These are phyloP conservation scores for Elysia crispata DNA, from an alignment of 2,888 invertebrate species.

Conservation along the genomic window DNA sequence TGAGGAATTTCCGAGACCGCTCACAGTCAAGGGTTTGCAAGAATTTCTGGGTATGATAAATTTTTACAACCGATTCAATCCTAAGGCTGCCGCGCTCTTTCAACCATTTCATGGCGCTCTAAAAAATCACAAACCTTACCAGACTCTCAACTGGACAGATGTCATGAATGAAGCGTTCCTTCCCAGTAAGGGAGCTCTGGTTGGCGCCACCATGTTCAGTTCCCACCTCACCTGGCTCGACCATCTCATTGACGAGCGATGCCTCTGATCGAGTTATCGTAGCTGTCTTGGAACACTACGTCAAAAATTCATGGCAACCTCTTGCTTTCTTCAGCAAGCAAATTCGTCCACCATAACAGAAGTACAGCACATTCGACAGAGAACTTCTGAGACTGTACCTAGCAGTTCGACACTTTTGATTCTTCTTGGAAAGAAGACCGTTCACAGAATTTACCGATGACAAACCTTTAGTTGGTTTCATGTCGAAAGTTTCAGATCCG, in stretches of 20 bases:
- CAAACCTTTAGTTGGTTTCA: slow-evolving; percentile 15
- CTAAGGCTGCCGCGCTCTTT: slow-evolving; percentile 1
- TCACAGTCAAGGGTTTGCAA: not conserved
- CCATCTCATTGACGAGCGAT: slow-evolving; percentile 6
- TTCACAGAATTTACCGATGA: slow-evolving; percentile 24
- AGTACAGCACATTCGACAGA: slow-evolving; percentile 35
- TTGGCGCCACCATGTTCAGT: not conserved
- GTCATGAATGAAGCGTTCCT: slow-evolving; percentile 22
- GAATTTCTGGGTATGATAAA: slow-evolving; percentile 20
- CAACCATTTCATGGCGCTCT: not conserved
- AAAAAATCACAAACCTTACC: slow-evolving; percentile 7
- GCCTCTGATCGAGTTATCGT: not conserved
- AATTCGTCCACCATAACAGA: not conserved
- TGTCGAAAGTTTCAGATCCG: slow-evolving; percentile 17
- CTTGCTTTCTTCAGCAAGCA: slow-evolving; percentile 29
- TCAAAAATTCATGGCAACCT: not conserved
- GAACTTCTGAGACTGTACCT: slow-evolving; percentile 6
- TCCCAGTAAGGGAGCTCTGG: not conserved
- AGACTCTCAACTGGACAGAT: slow-evolving; percentile 11
- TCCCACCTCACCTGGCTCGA: not conserved
- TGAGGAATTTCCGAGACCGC: not conserved
- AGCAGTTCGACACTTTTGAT: slow-evolving; percentile 6
- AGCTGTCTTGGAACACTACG: slow-evolving; percentile 4
- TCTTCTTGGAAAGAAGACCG: slow-evolving; percentile 6
- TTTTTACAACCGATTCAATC: slow-evolving; percentile 28